Percentiles rank a stretch among this genome's conserved stretches.
Conservation (phyloP, 2,113 vertebrate species). For the Geothlypis trichas region DNA sequence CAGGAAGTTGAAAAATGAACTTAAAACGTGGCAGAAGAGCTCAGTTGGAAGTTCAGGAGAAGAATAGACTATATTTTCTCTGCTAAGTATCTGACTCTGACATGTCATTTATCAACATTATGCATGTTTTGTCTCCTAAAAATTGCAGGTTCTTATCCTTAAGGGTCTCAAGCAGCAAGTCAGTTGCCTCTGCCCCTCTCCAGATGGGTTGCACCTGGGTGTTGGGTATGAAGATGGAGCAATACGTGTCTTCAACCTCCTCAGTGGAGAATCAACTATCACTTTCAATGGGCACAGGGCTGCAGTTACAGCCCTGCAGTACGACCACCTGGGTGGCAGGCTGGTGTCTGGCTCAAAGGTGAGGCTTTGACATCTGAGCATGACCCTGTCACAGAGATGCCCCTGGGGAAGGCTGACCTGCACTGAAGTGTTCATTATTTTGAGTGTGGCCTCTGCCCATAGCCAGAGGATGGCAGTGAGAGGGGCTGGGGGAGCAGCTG, state of each 20-base stretch:
- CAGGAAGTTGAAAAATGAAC: background rate
- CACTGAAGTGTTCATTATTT: background rate
- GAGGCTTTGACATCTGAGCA: background rate
- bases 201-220: slow-evolving; percentile 87
- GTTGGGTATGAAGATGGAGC: slow-evolving; percentile 94
- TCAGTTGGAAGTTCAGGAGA: background rate
- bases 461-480: background rate
- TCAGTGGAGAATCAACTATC: slow-evolving; percentile 85
- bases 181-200: slow-evolving; percentile 87
- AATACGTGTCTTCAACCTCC: slow-evolving; percentile 86
- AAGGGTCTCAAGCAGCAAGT: slow-evolving; percentile 91
- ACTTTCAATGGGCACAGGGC: slow-evolving; percentile 95
- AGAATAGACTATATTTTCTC: background rate
- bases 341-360: slow-evolving; percentile 94
- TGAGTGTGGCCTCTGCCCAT: background rate
- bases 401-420: background rate
- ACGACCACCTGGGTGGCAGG: slow-evolving; percentile 87
- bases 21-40: background rate
- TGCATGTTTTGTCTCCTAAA: background rate
- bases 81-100: background rate
- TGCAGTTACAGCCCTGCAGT: slow-evolving; percentile 84
- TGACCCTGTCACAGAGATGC: background rate
- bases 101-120: background rate
- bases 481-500: background rate
- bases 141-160: slow-evolving; percentile 88